Evolutionary conservation across 2,888 invertebrate species (phyloP), one percentile per base, ranked within the genome.

Genomic region (Nomada fucata): DNA sequence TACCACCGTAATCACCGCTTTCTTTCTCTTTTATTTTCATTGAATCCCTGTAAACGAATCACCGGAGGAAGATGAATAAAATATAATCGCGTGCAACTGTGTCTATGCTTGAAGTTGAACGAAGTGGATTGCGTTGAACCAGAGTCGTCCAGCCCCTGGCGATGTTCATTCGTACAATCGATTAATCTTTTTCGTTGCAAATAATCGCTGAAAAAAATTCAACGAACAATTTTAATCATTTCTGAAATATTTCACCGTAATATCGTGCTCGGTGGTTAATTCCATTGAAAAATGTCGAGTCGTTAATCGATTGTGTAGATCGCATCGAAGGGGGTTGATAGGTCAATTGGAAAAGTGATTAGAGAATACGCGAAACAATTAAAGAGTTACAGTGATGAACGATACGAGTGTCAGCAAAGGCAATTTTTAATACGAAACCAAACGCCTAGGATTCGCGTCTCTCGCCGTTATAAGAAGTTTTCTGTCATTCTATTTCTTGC

Each of bases 41-140:
- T 53, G 9, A 20, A 47, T 9, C 36, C n/a, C 1, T 76, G 70
- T 68, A 67, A 76, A 13, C 5, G 42, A 29, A 26, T 42, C 20
- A 63, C 20, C 50, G 61, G 23, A 44, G 11, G 18, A 55, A 23
- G n/a, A 47, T 11, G 13, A 79, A 79, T 76, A 76, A 76, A 60
- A 50, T 52, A 50, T 26, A 18, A 42, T 59, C 26, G 76, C 57
- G 72, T 44, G 42, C n/a, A 67, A 61, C 60, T 55, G 44, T 61
- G 53, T 61, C 29, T 67, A 60, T 65, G 53, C 47, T 77, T 65
- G 60, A 60, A 29, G 20, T 59, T 9, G n/a, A 10, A 59, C 15
- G 42, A 52, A 52, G 26, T n/a, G 63, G 64, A 20, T 44, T 44
- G 53, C 7, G 36, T 36, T 7, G 36, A 7, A 7, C 36, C 5